Evolutionary conservation across 1,140 invertebrate species (phyloP).

Genomic region (Hylaeus anthracinus): DNA sequence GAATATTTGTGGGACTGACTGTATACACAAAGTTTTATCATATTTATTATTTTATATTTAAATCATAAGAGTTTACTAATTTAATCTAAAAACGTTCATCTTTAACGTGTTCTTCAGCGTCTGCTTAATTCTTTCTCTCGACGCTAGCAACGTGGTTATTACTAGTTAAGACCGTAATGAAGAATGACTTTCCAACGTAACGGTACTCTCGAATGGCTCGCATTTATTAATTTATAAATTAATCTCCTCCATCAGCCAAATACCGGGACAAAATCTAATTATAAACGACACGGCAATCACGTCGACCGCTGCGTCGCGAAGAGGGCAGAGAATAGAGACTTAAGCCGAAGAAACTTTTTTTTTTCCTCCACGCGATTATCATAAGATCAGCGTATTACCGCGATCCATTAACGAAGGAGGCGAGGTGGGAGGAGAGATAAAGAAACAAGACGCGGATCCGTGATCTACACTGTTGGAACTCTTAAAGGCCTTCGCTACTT

Average conservation of each 20-base stretch:
- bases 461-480: conserved; percentile 42
- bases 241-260: not conserved
- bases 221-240: no score
- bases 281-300: conserved; percentile 6
- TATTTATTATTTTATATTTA: no score
- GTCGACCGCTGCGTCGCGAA: not conserved
- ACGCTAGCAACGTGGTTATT: no score
- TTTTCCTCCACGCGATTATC: conserved; percentile 19
- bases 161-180: no score
- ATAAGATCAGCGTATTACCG: conserved; percentile 68
- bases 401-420: conserved; percentile 64
- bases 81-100: no score
- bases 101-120: no score
- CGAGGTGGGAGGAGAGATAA: conserved; percentile 8
- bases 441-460: conserved; percentile 43
- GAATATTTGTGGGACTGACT: no score
- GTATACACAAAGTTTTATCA: no score
- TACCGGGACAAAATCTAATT: conserved; percentile 22
- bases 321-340: not conserved
- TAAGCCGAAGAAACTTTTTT: not conserved
- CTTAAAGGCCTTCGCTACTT: conserved; percentile 58
- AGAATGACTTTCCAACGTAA: not conserved
- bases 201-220: not conserved
- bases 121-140: no score
- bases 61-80: no score